Conservation (phyloP, 1,140 invertebrate genomes). For the Kradibia gibbosae region DNA sequence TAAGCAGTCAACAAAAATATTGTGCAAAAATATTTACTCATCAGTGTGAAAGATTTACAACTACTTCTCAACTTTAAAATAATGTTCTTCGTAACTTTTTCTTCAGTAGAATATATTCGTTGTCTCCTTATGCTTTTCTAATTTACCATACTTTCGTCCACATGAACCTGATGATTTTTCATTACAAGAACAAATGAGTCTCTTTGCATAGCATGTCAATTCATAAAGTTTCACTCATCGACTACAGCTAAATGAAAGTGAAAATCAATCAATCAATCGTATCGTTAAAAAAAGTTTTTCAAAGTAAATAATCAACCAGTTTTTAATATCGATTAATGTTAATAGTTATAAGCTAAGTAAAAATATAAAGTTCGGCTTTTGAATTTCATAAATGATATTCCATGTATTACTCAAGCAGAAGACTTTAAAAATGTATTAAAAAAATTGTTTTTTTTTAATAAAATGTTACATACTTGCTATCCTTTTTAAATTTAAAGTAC, state of each 20-base stretch:
- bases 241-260: slow-evolving; percentile 13
- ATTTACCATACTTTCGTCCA: slow-evolving; percentile 36
- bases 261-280: background rate
- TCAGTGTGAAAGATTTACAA: background rate
- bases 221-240: background rate
- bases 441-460: no score
- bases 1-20: background rate
- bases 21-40: background rate
- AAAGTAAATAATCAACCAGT: no score
- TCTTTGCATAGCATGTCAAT: slow-evolving; percentile 56
- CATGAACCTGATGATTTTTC: slow-evolving; percentile 66
- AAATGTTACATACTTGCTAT: no score
- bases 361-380: no score
- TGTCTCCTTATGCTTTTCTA: background rate
- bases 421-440: no score
- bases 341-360: no score
- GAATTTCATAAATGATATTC: no score
- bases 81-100: background rate
- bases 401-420: no score
- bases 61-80: background rate
- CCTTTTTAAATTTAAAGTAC: no score
- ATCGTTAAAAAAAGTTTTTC: no score
- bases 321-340: no score
- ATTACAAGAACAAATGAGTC: slow-evolving; percentile 63
- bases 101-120: background rate